Percentiles rank a stretch among this genome's conserved stretches.
Evolutionary conservation across 92 coral and sea anemone species (phyloP).

Genomic region (Ricordea florida): DNA sequence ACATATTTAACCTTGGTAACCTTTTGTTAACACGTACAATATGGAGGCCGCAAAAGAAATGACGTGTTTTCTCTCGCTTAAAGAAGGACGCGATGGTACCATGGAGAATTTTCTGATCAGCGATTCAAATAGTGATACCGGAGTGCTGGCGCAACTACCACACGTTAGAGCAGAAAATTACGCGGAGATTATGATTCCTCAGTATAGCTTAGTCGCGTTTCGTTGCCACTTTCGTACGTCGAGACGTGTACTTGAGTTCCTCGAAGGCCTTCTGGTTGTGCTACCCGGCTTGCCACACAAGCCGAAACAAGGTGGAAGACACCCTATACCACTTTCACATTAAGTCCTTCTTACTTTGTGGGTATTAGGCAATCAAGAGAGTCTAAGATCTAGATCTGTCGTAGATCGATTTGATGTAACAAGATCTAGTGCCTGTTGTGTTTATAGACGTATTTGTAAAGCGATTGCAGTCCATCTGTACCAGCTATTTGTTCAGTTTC

Average conservation of each 20-base stretch:
- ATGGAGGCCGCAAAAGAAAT: too few relatives aligned
- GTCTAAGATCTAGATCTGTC: constrained; percentile 51
- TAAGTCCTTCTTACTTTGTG: constrained; percentile 34
- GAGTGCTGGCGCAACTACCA: too few relatives aligned
- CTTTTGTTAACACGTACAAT: too few relatives aligned
- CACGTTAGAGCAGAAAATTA: constrained; percentile 23
- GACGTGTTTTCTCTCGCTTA: too few relatives aligned
- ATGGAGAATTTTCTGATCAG: too few relatives aligned
- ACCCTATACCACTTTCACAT: constrained; percentile 28
- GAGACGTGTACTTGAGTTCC: too few relatives aligned
- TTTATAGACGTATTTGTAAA: constrained; percentile 40
- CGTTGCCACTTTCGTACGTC: constrained; percentile 50
- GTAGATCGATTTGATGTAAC: constrained; percentile 59
- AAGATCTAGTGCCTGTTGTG: constrained; percentile 37
- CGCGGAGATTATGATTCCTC: too few relatives aligned
- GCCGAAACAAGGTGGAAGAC: constrained; percentile 20
- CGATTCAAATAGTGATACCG: too few relatives aligned
- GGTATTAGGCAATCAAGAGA: constrained; percentile 63
- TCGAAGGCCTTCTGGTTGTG: constrained; percentile 20
- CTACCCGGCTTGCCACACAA: constrained; percentile 30
- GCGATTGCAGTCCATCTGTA: constrained; percentile 37
- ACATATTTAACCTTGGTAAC: too few relatives aligned
- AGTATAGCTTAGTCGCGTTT: constrained; percentile 13
- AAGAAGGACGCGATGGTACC: too few relatives aligned
- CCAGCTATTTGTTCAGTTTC: constrained; percentile 46